Evolutionary conservation across 2,113 vertebrate species (phyloP).

Genomic region (Anhinga anhinga): DNA sequence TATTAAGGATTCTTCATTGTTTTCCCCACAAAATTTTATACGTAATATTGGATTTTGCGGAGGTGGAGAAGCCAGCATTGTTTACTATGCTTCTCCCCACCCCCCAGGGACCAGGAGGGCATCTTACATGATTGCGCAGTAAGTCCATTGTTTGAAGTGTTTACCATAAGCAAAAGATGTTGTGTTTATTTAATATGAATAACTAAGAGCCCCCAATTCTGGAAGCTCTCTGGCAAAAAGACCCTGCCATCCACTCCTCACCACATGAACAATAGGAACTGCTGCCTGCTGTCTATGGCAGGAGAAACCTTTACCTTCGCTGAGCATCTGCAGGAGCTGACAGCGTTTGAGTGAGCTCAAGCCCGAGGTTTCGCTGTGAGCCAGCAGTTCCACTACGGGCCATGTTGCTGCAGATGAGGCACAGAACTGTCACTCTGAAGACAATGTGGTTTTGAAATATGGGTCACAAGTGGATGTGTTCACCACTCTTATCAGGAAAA

Average conservation of each 20-base stretch:
- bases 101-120: neutral
- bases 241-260: neutral
- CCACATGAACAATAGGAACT: neutral
- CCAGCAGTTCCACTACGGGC: neutral
- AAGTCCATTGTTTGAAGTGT: neutral
- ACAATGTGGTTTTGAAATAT: slow-evolving; percentile 48
- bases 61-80: slow-evolving; percentile 27
- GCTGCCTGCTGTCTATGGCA: neutral
- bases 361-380: neutral
- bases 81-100: neutral
- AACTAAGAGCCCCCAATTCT: neutral
- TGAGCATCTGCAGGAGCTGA: neutral
- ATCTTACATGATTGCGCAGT: neutral
- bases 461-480: slow-evolving; percentile 42
- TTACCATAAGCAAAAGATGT: neutral
- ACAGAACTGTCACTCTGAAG: neutral
- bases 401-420: neutral
- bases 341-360: neutral
- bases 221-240: neutral
- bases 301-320: neutral
- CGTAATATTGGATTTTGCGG: slow-evolving; percentile 43
- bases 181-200: neutral
- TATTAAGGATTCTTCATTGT: slow-evolving; percentile 63
- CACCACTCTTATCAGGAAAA: neutral
- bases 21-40: slow-evolving; percentile 33